These are phyloP conservation scores for Cydia fagiglandana DNA, from an alignment of 1,140 invertebrate species.

Conservation along the genomic window DNA sequence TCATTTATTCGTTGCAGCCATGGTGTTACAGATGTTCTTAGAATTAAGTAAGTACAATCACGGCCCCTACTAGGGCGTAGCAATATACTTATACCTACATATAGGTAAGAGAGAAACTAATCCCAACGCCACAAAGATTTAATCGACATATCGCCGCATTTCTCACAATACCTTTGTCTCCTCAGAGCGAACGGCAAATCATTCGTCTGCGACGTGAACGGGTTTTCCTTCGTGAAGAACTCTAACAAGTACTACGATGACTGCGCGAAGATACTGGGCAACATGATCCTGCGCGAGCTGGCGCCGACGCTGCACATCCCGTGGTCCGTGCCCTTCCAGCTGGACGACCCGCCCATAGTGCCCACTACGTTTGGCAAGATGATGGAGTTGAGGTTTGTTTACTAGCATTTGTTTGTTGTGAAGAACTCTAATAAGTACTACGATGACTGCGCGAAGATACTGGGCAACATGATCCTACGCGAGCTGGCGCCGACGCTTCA, in stretches of 20 bases:
- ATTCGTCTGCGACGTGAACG: constrained; percentile 99
- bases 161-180: constrained; percentile 46
- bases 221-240: constrained; percentile 99
- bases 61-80: too few relatives aligned
- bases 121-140: too few relatives aligned
- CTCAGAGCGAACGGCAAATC: constrained; percentile 97
- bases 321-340: constrained; percentile 97
- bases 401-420: background rate
- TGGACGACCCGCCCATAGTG: constrained; percentile 99
- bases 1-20: background rate
- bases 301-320: constrained; percentile 97
- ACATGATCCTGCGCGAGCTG: constrained; percentile 93
- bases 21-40: too few relatives aligned
- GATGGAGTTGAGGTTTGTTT: constrained; percentile 95
- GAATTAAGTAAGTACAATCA: too few relatives aligned
- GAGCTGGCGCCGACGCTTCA: constrained; percentile 97
- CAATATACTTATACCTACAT: too few relatives aligned
- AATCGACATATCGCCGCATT: background rate
- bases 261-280: constrained; percentile 98
- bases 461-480: constrained; percentile 94
- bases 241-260: constrained; percentile 99
- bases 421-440: constrained; percentile 88
- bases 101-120: too few relatives aligned
- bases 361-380: constrained; percentile 99
- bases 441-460: constrained; percentile 86